Evolutionary conservation across 2,888 invertebrate species (phyloP).

Genomic region (Epinotia bilunana): DNA sequence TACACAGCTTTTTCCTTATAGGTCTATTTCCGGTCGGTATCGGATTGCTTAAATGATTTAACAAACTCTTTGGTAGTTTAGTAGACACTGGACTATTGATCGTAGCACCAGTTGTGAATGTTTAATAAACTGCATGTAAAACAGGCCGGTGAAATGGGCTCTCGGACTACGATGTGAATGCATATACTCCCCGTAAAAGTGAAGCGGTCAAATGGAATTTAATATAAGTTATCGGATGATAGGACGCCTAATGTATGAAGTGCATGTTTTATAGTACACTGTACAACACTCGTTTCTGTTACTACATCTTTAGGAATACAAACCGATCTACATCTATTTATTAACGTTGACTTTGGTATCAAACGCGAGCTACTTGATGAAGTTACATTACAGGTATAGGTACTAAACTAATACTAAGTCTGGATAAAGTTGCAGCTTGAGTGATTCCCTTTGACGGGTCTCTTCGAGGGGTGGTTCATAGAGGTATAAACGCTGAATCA

Average conservation of each 20-base stretch:
- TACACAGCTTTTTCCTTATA: conserved; percentile 49
- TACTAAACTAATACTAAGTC: neutral
- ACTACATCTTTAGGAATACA: neutral
- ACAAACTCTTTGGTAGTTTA: conserved; percentile 43
- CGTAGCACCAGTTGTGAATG: conserved; percentile 45
- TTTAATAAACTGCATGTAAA: conserved; percentile 44
- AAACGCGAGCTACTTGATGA: neutral
- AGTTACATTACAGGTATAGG: neutral
- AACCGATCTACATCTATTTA: neutral
- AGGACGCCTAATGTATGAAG: conserved; percentile 20
- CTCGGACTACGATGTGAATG: conserved; percentile 20
- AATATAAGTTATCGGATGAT: conserved; percentile 31
- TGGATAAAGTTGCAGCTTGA: neutral
- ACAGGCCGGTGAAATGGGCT: conserved; percentile 25
- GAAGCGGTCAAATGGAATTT: conserved; percentile 37
- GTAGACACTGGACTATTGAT: conserved; percentile 49
- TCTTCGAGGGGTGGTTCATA: neutral
- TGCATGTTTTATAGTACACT: conserved; percentile 1
- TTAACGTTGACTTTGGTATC: neutral
- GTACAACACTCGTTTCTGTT: neutral
- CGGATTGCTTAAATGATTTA: conserved; percentile 61
- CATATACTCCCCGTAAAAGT: conserved; percentile 16
- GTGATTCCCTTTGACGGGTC: neutral
- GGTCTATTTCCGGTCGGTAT: conserved; percentile 55
- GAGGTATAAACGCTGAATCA: neutral